Percentiles rank a stretch among this genome's conserved stretches.
phyloP scores from a whole-genome alignment of 2,113 vertebrate species.

The Psammodynastes pulverulentus region DNA sequence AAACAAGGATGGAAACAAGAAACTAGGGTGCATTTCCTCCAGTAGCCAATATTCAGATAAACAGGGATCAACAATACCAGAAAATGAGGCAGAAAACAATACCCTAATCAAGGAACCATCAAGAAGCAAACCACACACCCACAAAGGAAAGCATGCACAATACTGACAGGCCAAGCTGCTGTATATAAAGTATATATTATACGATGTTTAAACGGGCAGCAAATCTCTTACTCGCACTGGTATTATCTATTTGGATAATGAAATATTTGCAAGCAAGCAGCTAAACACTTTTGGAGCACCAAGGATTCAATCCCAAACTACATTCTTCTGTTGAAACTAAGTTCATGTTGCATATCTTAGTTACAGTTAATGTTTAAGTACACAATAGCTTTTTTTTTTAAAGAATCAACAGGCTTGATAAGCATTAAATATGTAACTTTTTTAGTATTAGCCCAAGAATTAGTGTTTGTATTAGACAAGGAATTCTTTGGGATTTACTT shows the following conservation, averaged over 20 bases:
- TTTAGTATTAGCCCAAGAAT: neutral
- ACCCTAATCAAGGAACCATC: neutral
- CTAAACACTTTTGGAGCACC: neutral
- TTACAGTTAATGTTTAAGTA: neutral
- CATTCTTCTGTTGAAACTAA: neutral
- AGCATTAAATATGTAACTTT: neutral
- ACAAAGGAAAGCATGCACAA: neutral
- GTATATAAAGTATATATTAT: neutral
- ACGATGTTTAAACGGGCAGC: neutral
- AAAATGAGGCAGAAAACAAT: neutral
- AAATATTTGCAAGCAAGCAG: neutral
- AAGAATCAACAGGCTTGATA: neutral
- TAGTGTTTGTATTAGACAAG: neutral
- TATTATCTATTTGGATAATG: neutral
- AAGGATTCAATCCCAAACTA: neutral
- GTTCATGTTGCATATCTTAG: neutral
- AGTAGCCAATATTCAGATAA: neutral
- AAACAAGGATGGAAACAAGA: neutral
- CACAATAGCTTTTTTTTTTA: neutral
- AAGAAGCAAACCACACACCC: neutral
- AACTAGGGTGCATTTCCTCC: neutral
- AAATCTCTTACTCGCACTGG: neutral
- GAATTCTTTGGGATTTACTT: neutral
- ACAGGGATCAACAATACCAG: neutral
- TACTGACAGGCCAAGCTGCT: neutral